Evolutionary conservation across 2,888 invertebrate genomes (phyloP), one percentile per base, ranked within the genome.

Genomic region (Kryphioiulus occultus): DNA sequence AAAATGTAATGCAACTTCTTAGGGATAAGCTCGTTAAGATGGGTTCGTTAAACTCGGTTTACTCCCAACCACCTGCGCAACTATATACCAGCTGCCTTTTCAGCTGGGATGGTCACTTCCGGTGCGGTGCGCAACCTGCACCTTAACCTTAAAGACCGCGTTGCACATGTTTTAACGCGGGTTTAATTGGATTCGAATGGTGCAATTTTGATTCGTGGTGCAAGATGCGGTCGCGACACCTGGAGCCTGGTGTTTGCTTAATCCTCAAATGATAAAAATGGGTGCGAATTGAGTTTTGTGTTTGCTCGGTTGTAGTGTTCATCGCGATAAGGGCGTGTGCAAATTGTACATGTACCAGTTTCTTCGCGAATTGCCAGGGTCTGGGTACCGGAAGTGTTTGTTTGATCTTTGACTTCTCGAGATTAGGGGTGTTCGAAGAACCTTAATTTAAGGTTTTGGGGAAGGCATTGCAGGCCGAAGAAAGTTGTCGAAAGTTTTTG

Each of bases 1-100:
- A 26, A 68, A 68, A 68, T 68, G 26, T 68, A 59, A 59, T 59
- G 59, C 10, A 59, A 59, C 59, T 59, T 59, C 59, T 22, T 59
- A 1, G 5, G 5, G 59, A 22, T 59, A 22, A 59, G 22, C n/a
- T 68, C 15, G 15, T 26, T 10, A 68, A 26, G 68, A n/a, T 26
- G 26, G 68, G 68, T 68, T 68, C 68, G 68, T 68, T 68, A 26
- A 68, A 68, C 68, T 26, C n/a, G n/a, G n/a, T n/a, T n/a, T n/a
- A n/a, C n/a, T n/a, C n/a, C n/a, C n/a, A 26, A 68, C 26, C 68
- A 68, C 26, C 68, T 68, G 68, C 68, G 12, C 26, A n/a, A 26
- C 68, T 12, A 26, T 19, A 19, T 53, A 53, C 1, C 68, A 26
- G 68, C 68, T 68, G 68, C 15, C 68, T 68, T 68, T 68, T 53